Evolutionary conservation across 2,888 invertebrate species (phyloP).

Genomic region (Bugula neritina): DNA sequence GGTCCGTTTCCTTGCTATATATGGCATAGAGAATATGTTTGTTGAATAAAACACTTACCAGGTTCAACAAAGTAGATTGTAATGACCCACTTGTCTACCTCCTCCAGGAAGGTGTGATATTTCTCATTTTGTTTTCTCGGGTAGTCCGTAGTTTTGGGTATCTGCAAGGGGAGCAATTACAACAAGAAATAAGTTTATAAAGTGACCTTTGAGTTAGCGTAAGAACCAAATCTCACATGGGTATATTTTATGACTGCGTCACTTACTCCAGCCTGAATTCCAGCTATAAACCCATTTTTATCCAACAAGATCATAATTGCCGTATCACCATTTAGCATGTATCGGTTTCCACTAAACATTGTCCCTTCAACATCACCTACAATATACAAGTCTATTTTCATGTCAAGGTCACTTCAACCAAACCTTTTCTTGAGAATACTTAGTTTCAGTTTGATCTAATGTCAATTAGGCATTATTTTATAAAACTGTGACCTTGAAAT

Average conservation of each 20-base stretch:
- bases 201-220: too few relatives aligned
- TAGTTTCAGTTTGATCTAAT: too few relatives aligned
- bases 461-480: too few relatives aligned
- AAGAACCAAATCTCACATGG: background rate
- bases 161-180: background rate
- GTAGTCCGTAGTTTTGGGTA: constrained; percentile 7
- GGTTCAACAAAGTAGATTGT: constrained; percentile 27
- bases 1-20: too few relatives aligned
- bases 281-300: constrained; percentile 48
- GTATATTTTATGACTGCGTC: background rate
- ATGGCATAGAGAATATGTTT: too few relatives aligned
- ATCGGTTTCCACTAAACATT: constrained; percentile 41
- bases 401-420: too few relatives aligned
- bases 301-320: constrained; percentile 46
- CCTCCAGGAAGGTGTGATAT: background rate
- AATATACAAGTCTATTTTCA: too few relatives aligned
- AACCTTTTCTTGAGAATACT: too few relatives aligned
- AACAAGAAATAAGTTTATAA: too few relatives aligned
- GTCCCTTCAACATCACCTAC: background rate
- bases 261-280: constrained; percentile 46
- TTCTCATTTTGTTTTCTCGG: constrained; percentile 8
- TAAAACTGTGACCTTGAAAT: too few relatives aligned
- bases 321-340: constrained; percentile 41
- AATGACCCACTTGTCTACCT: constrained; percentile 7
- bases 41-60: too few relatives aligned